Evolutionary conservation across 1,140 invertebrate species (phyloP), one percentile per base, ranked within the genome.

Genomic region (Bilobella aurantiaca): DNA sequence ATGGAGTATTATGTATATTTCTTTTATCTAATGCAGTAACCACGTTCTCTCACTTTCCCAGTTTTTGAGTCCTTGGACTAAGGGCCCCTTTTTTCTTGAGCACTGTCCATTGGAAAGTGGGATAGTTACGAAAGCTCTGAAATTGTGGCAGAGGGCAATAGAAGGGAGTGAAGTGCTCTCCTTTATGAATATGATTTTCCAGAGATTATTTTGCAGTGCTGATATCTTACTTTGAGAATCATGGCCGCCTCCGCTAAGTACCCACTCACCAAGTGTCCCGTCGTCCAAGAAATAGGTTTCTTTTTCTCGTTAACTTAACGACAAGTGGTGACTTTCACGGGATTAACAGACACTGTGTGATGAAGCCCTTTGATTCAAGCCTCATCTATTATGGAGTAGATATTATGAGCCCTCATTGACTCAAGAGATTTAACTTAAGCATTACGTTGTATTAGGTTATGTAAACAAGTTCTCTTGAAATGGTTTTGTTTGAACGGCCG

Each of bases 1-100:
- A 53, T 53, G 49, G 49, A 3, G 49, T 53, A 53, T 53, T 53
- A 53, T 53, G 49, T 23, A 53, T 53, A 53, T 53, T 53, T 53
- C 49, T 53, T 53, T 53, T 53, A 53, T 53, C 49, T 53, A 53
- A 14, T 53, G 49, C 49, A 12, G 49, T 53, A 53, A 53, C 49
- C 49, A 53, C 49, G 49, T 53, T 23, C 25, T 53, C 49, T 53
- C 49, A 53, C 49, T 53, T 53, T 42, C 37, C 37, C n/a, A n/a
- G n/a, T n/a, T n/a, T n/a, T n/a, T n/a, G n/a, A n/a, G n/a, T n/a
- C n/a, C n/a, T 42, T 42, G 8, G 8, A 42, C 37, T 42, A n/a
- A 42, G n/a, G 37, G n/a, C 37, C 37, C 37, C n/a, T n/a, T 42
- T 42, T n/a, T 42, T 42, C 37, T 42, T 42, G n/a, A n/a, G n/a